These are phyloP conservation scores for Coregonus clupeaformis DNA, from an alignment of 2,113 vertebrate genomes.

Conservation along the genomic window DNA sequence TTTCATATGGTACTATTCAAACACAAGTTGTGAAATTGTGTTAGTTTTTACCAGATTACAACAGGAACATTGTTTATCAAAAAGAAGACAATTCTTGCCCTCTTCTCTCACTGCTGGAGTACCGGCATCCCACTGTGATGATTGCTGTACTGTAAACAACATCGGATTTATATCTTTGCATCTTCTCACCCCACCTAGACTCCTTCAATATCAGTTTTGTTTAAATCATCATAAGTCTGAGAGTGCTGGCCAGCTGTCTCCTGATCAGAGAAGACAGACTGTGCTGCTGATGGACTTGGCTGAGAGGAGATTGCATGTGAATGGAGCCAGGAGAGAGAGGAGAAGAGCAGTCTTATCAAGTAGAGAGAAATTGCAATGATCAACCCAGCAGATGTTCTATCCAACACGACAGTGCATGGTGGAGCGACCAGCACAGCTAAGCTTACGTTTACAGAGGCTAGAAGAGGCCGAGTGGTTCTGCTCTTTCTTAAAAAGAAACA, in stretches of 20 bases:
- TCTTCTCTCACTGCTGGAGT: neutral
- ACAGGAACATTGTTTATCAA: conserved; percentile 40
- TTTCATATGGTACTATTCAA: conserved; percentile 57
- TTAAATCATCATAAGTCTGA: neutral
- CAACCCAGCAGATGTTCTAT: conserved; percentile 53
- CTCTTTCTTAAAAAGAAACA: conserved; percentile 78
- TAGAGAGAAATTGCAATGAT: conserved; percentile 27
- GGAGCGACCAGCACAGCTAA: conserved; percentile 42
- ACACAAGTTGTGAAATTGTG: conserved; percentile 57
- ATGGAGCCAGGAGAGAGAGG: neutral
- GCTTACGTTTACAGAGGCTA: conserved; percentile 50
- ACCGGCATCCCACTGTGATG: neutral
- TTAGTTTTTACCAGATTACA: conserved; percentile 52
- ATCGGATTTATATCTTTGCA: neutral
- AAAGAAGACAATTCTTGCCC: neutral
- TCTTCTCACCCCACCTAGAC: neutral
- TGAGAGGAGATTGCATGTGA: conserved; percentile 21
- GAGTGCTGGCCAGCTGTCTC: neutral
- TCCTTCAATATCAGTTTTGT: neutral
- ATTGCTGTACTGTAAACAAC: neutral
- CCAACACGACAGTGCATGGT: conserved; percentile 38
- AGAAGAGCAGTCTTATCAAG: neutral
- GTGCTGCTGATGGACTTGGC: neutral
- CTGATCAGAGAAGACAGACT: neutral
- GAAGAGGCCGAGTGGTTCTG: conserved; percentile 43